These are phyloP conservation scores for Macropodus opercularis DNA, from an alignment of 2,797 vertebrate genomes.

Conservation along the genomic window DNA sequence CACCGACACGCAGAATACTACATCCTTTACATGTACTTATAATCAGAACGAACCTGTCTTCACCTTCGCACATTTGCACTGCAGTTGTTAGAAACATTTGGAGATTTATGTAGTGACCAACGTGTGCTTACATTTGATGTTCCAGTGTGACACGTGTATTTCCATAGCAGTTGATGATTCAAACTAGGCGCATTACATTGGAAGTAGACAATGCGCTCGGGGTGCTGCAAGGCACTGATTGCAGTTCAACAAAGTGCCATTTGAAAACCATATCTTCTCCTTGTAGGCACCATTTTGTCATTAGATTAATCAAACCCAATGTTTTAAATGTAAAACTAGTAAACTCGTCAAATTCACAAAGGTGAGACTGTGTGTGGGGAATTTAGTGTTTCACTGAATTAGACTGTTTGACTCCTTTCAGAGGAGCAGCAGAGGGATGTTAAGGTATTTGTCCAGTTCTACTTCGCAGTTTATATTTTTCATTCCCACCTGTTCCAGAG, in stretches of 20 bases:
- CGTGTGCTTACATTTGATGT: conserved; percentile 11
- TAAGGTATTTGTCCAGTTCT: conserved; percentile 30
- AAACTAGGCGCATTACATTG: conserved; percentile 9
- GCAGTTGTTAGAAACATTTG: too few species aligned
- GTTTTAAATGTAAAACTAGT: conserved; percentile 1
- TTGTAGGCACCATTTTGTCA: conserved; percentile 1
- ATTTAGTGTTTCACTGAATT: conserved; percentile 38
- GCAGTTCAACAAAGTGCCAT: conserved; percentile 47
- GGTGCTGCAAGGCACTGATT: conserved; percentile 2
- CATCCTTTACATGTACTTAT: conserved; percentile 22
- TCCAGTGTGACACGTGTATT: background rate
- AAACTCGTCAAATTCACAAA: background rate
- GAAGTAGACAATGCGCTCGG: conserved; percentile 5
- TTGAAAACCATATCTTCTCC: conserved; percentile 1
- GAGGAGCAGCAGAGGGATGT: conserved; percentile 33
- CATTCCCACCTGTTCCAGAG: conserved; percentile 25
- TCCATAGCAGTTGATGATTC: conserved; percentile 13
- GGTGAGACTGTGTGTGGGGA: conserved; percentile 12
- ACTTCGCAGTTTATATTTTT: conserved; percentile 30
- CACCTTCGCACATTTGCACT: too few species aligned
- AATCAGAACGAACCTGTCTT: conserved; percentile 14
- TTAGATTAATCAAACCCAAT: conserved; percentile 13
- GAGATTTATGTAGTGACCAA: conserved; percentile 11
- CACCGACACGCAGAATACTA: conserved; percentile 17
- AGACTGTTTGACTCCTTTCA: conserved; percentile 9